Conservation (phyloP, 1,140 invertebrate genomes). For the Gryon sp. region DNA sequence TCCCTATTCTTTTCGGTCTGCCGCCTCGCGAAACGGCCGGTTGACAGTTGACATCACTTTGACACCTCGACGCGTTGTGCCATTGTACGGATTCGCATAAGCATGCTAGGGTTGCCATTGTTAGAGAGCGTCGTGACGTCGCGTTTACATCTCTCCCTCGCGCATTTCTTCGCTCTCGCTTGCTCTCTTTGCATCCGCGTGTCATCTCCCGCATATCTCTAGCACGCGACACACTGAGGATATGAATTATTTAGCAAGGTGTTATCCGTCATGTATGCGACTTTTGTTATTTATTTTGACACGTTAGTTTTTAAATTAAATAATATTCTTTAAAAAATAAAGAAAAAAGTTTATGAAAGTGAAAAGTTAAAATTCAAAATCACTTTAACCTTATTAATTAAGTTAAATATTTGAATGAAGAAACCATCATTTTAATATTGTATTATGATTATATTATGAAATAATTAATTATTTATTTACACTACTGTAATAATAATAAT, state of each 20-base stretch:
- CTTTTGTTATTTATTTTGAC: too few relatives aligned
- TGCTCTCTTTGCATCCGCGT: conserved; percentile 35
- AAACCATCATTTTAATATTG: too few relatives aligned
- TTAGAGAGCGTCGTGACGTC: conserved; percentile 74
- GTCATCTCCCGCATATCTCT: conserved; percentile 52
- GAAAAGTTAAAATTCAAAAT: too few relatives aligned
- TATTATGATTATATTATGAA: too few relatives aligned
- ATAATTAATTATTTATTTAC: too few relatives aligned
- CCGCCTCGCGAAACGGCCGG: conserved; percentile 69
- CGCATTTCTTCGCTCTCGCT: conserved; percentile 66
- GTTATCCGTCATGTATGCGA: conserved; percentile 9
- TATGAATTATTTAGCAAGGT: conserved; percentile 53
- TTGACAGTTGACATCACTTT: conserved; percentile 78
- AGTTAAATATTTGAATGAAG: too few relatives aligned
- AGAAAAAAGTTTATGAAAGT: too few relatives aligned
- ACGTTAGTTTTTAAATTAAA: too few relatives aligned
- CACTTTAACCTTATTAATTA: too few relatives aligned
- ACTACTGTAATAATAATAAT: too few relatives aligned
- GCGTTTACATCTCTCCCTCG: conserved; percentile 65
- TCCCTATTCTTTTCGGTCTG: conserved; percentile 68
- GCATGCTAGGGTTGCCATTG: conserved; percentile 58
- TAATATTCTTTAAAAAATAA: too few relatives aligned
- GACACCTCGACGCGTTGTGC: conserved; percentile 70
- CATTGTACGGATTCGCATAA: conserved; percentile 69
- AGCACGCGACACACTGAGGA: conserved; percentile 47